Evolutionary conservation across 2,113 vertebrate genomes (phyloP), one percentile per base, ranked within the genome.

Genomic region (Hippocampus barbouri): DNA sequence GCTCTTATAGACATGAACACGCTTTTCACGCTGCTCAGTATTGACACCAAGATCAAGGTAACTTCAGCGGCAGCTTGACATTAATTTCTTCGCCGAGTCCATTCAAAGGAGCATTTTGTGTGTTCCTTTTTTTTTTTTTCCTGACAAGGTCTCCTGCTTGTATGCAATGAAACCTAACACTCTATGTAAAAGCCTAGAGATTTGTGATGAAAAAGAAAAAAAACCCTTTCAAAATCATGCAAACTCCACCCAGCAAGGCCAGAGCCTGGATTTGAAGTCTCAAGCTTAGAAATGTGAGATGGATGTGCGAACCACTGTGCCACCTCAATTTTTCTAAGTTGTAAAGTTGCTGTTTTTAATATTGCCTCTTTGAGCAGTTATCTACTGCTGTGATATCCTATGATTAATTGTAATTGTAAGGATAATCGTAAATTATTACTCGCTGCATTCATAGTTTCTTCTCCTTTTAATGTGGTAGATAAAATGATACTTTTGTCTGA

Each of bases 1-100:
- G 97, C 97, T 2, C 94, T 99, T 51, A 98, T 98, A 73, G 97
- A 99, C 87, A 99, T 99, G 97, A 95, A 99, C 85, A 95, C 94
- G 47, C 92, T 99, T 74, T 99, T 99, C 86, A 97, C 95, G 0
- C 92, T 99, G 74, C 95, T 99, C 80, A 97, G 86, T 62, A 82
- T 98, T 63, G 93, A 98, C 90, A 94, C 96, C 54, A 97, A 91
- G 89, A 98, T 99, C 88, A 99, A 98, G 95, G 97, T 98, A 93
- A 94, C 89, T 61, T 18, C 59, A 34, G 27, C 69, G 68, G 81
- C 27, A 1, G 20, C 66, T 43, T 69, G 79, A 73, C 71, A 73
- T 66, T 6, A 18, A n/a, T 51, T 41, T 63, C 21, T 56, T 14
- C 16, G 18, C 40, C 14, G 23, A 59, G 4, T 25, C 66, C 40